phyloP scores from a whole-genome alignment of 2,888 invertebrate genomes.

The Ormyrus thymus region DNA sequence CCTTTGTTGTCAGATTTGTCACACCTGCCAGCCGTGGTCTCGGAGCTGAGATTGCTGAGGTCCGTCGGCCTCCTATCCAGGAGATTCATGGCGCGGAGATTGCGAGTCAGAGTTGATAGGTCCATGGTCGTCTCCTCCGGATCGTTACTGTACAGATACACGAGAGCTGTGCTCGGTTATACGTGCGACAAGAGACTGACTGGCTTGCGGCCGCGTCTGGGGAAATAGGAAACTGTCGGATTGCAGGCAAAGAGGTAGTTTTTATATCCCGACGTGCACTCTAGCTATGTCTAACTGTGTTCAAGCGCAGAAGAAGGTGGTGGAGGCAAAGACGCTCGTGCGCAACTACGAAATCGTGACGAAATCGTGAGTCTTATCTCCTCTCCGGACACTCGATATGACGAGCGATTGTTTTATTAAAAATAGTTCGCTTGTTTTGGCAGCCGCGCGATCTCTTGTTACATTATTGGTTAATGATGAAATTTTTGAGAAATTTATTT shows the following conservation, averaged over 20 bases:
- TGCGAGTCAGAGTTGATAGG: constrained; percentile 13
- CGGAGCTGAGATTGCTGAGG: constrained; percentile 7
- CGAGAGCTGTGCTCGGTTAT: constrained; percentile 18
- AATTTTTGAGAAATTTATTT: no score
- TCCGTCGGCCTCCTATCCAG: constrained; percentile 7
- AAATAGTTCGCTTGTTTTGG: no score
- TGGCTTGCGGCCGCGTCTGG: background rate
- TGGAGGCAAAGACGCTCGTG: background rate
- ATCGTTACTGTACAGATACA: constrained; percentile 25
- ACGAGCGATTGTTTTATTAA: no score
- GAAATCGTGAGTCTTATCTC: background rate
- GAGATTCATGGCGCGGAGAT: constrained; percentile 26
- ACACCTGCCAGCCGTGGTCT: background rate
- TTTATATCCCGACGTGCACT: constrained; percentile 9
- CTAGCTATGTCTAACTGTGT: background rate
- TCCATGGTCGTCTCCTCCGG: constrained; percentile 21
- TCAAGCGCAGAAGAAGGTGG: background rate
- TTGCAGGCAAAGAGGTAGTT: constrained; percentile 20
- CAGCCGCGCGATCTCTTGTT: background rate
- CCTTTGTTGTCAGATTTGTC: background rate
- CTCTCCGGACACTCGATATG: no score
- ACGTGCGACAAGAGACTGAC: constrained; percentile 10
- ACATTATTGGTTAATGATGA: no score
- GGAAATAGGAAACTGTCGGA: constrained; percentile 17
- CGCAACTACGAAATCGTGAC: background rate